These are phyloP conservation scores for Eulemur albifrons DNA, from an alignment of 2,797 vertebrate genomes.

Conservation along the genomic window DNA sequence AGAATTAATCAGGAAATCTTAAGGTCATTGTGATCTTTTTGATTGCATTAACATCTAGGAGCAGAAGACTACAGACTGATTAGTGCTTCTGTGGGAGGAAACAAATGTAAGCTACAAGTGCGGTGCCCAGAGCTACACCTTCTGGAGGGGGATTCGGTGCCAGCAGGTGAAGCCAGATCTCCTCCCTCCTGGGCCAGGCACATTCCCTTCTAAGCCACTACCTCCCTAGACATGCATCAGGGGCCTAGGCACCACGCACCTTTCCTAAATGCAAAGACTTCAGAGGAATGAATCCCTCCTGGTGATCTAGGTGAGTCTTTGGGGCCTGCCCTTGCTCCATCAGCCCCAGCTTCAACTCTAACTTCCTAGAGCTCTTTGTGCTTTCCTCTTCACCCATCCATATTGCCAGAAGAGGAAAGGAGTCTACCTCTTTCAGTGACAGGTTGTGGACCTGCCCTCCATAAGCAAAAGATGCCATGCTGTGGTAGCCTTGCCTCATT, in stretches of 20 bases:
- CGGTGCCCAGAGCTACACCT: neutral
- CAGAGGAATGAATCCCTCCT: neutral
- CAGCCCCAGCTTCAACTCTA: neutral
- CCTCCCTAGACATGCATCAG: neutral
- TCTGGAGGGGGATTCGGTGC: neutral
- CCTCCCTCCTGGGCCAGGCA: neutral
- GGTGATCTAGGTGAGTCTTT: neutral
- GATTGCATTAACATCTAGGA: slow-evolving; percentile 44
- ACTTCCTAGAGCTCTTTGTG: neutral
- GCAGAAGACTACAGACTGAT: slow-evolving; percentile 39
- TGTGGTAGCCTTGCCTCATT: neutral
- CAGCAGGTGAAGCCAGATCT: neutral
- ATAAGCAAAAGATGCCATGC: neutral
- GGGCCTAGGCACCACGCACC: neutral
- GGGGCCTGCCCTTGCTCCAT: neutral
- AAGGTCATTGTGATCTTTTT: slow-evolving; percentile 46
- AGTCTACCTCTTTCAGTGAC: neutral
- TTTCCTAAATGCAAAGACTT: slow-evolving; percentile 7
- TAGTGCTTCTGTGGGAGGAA: neutral
- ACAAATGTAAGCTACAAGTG: neutral
- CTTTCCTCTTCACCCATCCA: neutral
- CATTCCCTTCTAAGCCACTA: neutral
- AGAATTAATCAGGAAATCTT: slow-evolving; percentile 51
- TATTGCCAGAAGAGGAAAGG: neutral
- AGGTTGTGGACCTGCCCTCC: neutral